phyloP scores from a whole-genome alignment of 2,888 invertebrate species.

The Ypsolopha sequella region DNA sequence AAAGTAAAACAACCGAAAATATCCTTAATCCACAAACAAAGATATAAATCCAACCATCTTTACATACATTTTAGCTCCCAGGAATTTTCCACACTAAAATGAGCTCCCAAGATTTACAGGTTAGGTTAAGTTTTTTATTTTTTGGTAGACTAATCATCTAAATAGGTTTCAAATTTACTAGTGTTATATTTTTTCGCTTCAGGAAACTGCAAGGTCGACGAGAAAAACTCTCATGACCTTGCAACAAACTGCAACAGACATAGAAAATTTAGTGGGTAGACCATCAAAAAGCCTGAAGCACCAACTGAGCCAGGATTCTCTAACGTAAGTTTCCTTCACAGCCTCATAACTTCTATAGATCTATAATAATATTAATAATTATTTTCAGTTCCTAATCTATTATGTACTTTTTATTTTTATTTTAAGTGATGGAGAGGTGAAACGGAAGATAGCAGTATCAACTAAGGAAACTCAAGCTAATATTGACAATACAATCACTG shows the following conservation, averaged over 20 bases:
- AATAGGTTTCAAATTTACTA: neutral
- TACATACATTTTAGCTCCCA: too few species aligned
- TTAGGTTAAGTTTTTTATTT: neutral
- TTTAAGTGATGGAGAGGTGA: constrained; percentile 51
- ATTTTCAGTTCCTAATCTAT: neutral
- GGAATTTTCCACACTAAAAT: neutral
- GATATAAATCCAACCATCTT: too few species aligned
- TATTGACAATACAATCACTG: constrained; percentile 67
- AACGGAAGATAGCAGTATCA: constrained; percentile 52
- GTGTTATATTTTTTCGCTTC: constrained; percentile 12
- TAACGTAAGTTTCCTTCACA: constrained; percentile 42
- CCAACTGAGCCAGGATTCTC: constrained; percentile 58
- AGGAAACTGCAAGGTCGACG: constrained; percentile 71
- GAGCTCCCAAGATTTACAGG: constrained; percentile 10
- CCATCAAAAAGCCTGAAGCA: constrained; percentile 60
- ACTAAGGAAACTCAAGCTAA: constrained; percentile 75
- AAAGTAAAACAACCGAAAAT: too few species aligned
- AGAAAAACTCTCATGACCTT: constrained; percentile 81
- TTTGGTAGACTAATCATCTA: neutral
- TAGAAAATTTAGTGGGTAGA: constrained; percentile 83
- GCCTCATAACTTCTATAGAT: neutral
- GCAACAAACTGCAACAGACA: constrained; percentile 78
- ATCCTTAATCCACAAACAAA: too few species aligned
- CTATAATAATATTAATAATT: neutral
- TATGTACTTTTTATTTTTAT: neutral